phyloP scores from a whole-genome alignment of 2,113 vertebrate species.

The Pachyramphus minor region DNA sequence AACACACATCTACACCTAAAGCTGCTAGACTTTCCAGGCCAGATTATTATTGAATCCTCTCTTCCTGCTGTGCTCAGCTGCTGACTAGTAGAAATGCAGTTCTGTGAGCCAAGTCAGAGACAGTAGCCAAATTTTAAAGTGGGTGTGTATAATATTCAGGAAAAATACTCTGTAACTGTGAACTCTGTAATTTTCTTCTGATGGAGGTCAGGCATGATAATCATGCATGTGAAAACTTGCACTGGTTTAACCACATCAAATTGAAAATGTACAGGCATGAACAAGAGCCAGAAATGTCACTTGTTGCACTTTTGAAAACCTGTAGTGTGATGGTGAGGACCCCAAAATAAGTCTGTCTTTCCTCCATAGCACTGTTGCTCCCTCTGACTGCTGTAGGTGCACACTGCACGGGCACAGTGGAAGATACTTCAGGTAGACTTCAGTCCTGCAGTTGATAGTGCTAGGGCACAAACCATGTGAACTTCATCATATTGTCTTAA shows the following conservation, averaged over 20 bases:
- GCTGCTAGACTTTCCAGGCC: not conserved
- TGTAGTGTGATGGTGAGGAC: not conserved
- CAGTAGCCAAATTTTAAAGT: not conserved
- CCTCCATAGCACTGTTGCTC: not conserved
- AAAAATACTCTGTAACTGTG: not conserved
- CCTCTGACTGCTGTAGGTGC: not conserved
- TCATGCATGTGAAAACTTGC: fast-evolving
- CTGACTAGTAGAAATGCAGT: not conserved
- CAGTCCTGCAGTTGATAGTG: not conserved
- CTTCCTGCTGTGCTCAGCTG: not conserved
- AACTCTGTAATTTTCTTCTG: not conserved
- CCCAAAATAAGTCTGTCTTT: not conserved
- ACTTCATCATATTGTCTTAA: not conserved
- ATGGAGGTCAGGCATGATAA: not conserved
- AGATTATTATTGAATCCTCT: not conserved
- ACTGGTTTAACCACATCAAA: not conserved
- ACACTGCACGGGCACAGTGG: not conserved
- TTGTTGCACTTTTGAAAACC: not conserved
- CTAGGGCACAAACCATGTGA: not conserved
- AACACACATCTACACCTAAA: not conserved
- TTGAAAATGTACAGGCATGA: not conserved
- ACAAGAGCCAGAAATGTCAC: not conserved
- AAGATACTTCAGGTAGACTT: not conserved
- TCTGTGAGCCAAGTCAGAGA: not conserved
- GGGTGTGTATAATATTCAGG: not conserved